These are phyloP conservation scores for Leptinotarsa peninsularis DNA, from an alignment of 2,888 invertebrate genomes.

Conservation along the genomic window DNA sequence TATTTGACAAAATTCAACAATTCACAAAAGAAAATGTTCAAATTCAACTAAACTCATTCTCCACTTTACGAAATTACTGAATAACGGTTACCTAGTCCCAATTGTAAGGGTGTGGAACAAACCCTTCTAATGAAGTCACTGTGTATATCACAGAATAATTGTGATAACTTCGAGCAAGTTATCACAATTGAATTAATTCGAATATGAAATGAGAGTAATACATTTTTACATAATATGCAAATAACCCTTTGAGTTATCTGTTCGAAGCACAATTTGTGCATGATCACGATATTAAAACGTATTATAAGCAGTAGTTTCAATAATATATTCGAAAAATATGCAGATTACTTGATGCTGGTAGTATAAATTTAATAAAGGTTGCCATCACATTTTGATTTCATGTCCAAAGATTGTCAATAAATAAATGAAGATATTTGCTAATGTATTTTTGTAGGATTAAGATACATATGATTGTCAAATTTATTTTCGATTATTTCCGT, in stretches of 20 bases:
- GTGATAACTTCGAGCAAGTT: slow-evolving; percentile 25
- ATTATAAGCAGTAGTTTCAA: slow-evolving; percentile 42
- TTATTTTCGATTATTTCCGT: no score
- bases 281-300: slow-evolving; percentile 50
- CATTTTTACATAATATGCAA: slow-evolving; percentile 43
- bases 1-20: no score
- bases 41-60: neutral
- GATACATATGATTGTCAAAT: no score
- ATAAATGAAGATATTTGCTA: neutral
- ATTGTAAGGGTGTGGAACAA: neutral
- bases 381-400: neutral
- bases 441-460: neutral
- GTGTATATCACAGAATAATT: neutral
- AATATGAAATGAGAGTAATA: slow-evolving; percentile 25
- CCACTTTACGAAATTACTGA: neutral
- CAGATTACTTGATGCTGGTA: slow-evolving; percentile 33
- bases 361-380: slow-evolving; percentile 37
- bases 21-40: neutral
- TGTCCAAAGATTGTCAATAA: neutral
- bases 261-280: slow-evolving; percentile 48
- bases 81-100: no score
- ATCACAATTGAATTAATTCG: slow-evolving; percentile 39
- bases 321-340: slow-evolving; percentile 49
- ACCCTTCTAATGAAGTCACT: neutral
- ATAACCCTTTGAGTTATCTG: slow-evolving; percentile 46